Evolutionary conservation across 2,888 invertebrate species (phyloP).

Genomic region (Drosophila birchii): DNA sequence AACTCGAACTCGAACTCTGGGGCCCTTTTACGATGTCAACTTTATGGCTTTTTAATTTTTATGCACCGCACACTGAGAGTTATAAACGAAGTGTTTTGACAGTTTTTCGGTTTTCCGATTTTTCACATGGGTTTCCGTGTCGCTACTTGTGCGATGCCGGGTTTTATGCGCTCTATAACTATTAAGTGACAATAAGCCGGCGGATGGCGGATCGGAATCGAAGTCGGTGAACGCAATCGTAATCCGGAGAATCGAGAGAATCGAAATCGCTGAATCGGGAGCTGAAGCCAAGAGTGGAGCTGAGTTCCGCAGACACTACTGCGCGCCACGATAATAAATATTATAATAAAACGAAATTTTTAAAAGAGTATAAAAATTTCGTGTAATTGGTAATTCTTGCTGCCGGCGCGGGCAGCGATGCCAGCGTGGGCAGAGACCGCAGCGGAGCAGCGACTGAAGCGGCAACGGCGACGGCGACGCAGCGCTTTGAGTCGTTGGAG

Average conservation of each 20-base stretch:
- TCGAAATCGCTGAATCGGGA: conserved; percentile 46
- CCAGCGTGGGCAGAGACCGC: conserved; percentile 52
- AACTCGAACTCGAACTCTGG: conserved; percentile 24
- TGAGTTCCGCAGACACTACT: conserved; percentile 83
- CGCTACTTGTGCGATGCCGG: background rate
- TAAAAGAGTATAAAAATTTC: conserved; percentile 85
- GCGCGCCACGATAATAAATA: conserved; percentile 85
- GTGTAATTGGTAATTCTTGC: conserved; percentile 85
- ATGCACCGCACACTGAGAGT: conserved; percentile 50
- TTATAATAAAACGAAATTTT: conserved; percentile 85
- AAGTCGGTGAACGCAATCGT: conserved; percentile 37
- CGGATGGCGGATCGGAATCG: conserved; percentile 30
- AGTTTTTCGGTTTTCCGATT: conserved; percentile 52
- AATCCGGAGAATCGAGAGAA: conserved; percentile 36
- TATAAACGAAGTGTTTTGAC: conserved; percentile 55
- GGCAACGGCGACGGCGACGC: conserved; percentile 40
- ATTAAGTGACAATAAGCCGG: conserved; percentile 80
- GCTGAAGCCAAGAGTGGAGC: conserved; percentile 50
- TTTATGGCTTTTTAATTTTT: conserved; percentile 78
- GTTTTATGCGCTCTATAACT: conserved; percentile 68
- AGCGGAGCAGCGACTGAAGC: conserved; percentile 57
- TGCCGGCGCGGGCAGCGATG: conserved; percentile 65
- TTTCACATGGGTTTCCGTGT: conserved; percentile 45
- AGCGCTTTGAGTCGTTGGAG: conserved; percentile 35
- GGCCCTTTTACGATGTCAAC: conserved; percentile 59